Base-by-base conservation (phyloP, 1,140 invertebrate genomes). In the Ips nitidus region DNA sequence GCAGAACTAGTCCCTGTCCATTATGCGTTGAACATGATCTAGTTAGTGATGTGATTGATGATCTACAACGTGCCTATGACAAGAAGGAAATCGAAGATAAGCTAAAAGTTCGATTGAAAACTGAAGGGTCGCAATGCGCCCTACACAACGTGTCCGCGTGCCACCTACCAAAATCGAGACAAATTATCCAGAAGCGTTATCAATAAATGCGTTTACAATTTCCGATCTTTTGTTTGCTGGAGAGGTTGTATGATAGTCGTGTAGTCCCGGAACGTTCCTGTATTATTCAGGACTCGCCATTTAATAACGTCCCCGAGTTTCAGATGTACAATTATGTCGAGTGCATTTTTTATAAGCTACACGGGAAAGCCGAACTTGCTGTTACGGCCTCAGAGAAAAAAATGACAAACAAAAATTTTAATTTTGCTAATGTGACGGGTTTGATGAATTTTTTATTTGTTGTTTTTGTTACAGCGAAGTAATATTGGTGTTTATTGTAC, bases 141-240 rank as follows among this genome's bases (percentile, higher is more conserved):
- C 71, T 86, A 56, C 85, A 86, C 68, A 85, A 83, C 66, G 81
- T 86, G 42, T 86, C 85, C 36, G 79, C 75, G 39, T 86, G 85
- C 71, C 81, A 83, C 70, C 77, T 86, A 67, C 85, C 85, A 22
- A 83, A 82, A 56, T 80, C 85, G 2, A 80, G 82, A 73, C 81
- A 82, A 75, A 81, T 85, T 71, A 84, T 85, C 60, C 84, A 85
- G 70, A 83, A 77, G 70, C 74, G 84, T 55, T 85, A 83, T 71
- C 83, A 85, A 75, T 82, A 80, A 22, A 22, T 22, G 22, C 22
- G 22, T 22, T 22, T 22, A 22, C 22, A 22, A 22, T 22, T 22
- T 22, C 22, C 22, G 22, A 22, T 22, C 22, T 22, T 22, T 22
- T 22, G 22, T 22, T 22, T 22, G 22, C 22, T 22, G 22, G 22